A percentile compares a stretch with the other conserved stretches of the same genome.
These are phyloP conservation scores for Chionomys nivalis DNA, from an alignment of 2,113 vertebrate species.

Conservation along the genomic window DNA sequence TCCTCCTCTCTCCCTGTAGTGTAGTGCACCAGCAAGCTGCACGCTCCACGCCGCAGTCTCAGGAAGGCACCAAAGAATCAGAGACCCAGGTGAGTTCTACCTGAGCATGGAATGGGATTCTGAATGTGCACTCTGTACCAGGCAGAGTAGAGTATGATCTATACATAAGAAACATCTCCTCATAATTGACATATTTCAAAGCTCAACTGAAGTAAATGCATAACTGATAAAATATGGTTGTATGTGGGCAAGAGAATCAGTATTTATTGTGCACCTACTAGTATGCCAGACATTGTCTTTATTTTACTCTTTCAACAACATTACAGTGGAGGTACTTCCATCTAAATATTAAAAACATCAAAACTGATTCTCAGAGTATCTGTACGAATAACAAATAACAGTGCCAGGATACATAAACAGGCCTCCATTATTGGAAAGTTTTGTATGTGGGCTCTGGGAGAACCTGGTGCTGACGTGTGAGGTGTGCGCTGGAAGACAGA, in stretches of 20 bases:
- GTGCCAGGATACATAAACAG: background rate
- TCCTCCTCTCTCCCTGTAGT: background rate
- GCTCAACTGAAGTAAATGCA: background rate
- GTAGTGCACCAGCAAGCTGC: background rate
- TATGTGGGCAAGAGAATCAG: background rate
- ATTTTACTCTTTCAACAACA: background rate
- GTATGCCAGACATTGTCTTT: background rate
- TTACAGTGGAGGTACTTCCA: background rate
- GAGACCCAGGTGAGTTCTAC: background rate
- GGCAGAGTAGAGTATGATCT: background rate
- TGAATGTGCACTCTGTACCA: background rate
- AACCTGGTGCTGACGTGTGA: background rate
- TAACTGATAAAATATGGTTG: background rate
- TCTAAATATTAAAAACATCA: background rate
- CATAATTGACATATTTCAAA: conserved; percentile 27
- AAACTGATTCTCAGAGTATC: background rate
- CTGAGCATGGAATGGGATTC: background rate
- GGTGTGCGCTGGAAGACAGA: background rate
- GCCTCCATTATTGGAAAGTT: background rate
- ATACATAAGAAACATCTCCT: conserved; percentile 1
- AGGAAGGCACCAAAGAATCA: background rate
- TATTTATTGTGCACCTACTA: background rate
- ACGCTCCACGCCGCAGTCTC: background rate
- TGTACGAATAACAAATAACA: background rate
- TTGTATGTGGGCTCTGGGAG: background rate